Evolutionary conservation across 2,113 vertebrate species (phyloP), one percentile per base, ranked within the genome.

Genomic region (Cathartes aura): DNA sequence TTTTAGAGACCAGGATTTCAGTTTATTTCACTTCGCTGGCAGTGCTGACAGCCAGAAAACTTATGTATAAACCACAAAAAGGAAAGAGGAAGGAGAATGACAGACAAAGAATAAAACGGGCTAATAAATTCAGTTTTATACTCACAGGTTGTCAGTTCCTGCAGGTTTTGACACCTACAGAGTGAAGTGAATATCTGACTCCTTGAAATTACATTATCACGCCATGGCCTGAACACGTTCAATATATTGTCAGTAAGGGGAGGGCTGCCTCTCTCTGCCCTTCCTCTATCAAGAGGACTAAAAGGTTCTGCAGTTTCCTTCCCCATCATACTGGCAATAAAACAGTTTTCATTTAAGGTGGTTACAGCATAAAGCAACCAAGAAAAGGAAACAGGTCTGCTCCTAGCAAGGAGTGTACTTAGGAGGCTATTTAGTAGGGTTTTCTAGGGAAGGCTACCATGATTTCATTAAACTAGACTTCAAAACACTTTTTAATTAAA

Each of bases 81-180:
- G 19, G 42, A 40, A 80, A 86, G 66, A 86, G 59, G 52, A 90
- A 85, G n/a, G 21, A 78, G 48, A 73, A 87, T 30, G 53, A 88
- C n/a, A 90, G 89, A 82, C 68, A 89, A 71, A 71, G 73, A 94
- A 81, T 74, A 79, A 95, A 93, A 79, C 0, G 0, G 52, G 58
- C 73, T 82, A 94, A 96, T 93, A 89, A 91, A 95, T 84, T 23
- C 30, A 67, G 53, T 58, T 93, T 82, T 82, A 50, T 82, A 85
- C 74, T 73, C 75, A 58, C 1, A 6, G 30, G 15, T 36, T 95
- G 90, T 85, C 81, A 75, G 76, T 29, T 93, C 70, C 60, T 72
- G 30, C 73, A 71, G 52, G 45, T 81, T 89, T 87, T 92, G 76
- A 85, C 71, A 87, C 81, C 62, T 72, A 81, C 0, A 2, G 62